phyloP scores from a whole-genome alignment of 2,113 vertebrate species.

The Podiceps cristatus region DNA sequence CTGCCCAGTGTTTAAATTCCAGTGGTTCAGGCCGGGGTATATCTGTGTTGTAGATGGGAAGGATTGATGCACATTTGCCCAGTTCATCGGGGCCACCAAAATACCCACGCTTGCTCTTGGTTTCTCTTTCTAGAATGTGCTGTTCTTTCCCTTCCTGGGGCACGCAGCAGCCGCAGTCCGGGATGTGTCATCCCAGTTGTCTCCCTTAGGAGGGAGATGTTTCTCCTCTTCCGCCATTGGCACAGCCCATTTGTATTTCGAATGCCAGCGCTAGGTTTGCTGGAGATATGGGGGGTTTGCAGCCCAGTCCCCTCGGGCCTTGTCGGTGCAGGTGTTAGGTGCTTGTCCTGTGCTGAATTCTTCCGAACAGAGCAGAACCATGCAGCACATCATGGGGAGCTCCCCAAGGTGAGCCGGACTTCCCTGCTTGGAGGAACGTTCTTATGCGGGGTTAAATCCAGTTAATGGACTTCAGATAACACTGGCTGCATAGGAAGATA shows the following conservation, averaged over 20 bases:
- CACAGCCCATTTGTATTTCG: too few species aligned
- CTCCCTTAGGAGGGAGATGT: fast-evolving
- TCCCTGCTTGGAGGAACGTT: neutral
- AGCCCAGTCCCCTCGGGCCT: fast-evolving
- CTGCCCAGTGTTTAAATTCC: neutral
- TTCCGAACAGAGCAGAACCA: fast-evolving
- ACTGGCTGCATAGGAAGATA: neutral
- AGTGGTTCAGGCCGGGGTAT: neutral
- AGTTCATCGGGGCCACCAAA: neutral
- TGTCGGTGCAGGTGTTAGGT: fast-evolving
- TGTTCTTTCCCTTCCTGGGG: neutral
- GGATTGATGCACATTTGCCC: neutral
- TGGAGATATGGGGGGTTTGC: neutral
- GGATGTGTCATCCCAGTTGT: neutral
- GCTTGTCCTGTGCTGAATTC: neutral
- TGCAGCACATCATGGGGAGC: fast-evolving
- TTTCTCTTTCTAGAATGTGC: neutral
- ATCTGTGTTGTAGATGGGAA: neutral
- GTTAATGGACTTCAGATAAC: neutral
- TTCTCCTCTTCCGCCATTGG: neutral
- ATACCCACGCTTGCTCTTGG: fast-evolving
- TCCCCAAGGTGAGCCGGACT: neutral
- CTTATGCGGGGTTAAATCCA: neutral
- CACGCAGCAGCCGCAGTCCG: fast-evolving
- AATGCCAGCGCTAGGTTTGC: fast-evolving